These are phyloP conservation scores for Aethina tumida DNA, from an alignment of 1,140 invertebrate species.

Conservation along the genomic window DNA sequence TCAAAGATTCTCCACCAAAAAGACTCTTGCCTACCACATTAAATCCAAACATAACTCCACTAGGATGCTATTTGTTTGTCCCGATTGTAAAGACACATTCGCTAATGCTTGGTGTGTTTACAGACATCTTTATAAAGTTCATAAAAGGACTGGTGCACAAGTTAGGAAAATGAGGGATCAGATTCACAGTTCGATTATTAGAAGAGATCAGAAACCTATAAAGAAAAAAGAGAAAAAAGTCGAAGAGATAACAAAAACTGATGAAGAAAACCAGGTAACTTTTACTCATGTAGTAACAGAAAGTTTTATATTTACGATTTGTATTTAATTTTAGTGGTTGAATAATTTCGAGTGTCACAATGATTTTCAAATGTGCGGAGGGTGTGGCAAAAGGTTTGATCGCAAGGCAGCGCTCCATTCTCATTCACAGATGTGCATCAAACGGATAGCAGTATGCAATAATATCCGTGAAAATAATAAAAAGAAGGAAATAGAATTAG, in stretches of 20 bases:
- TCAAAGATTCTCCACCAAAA: conserved; percentile 54
- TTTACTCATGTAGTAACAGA: not conserved
- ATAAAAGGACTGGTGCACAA: conserved; percentile 51
- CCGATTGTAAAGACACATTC: conserved; percentile 56
- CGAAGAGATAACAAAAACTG: conserved; percentile 37
- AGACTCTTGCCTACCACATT: conserved; percentile 57
- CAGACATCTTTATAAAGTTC: conserved; percentile 60
- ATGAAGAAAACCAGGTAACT: conserved; percentile 40
- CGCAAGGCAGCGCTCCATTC: conserved; percentile 52
- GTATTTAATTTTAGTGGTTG: conserved; percentile 45
- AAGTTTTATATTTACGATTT: conserved; percentile 3
- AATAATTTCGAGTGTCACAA: conserved; percentile 46
- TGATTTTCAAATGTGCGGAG: conserved; percentile 49
- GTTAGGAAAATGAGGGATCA: conserved; percentile 46
- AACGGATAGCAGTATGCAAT: conserved; percentile 32
- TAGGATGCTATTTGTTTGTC: conserved; percentile 54
- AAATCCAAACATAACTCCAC: conserved; percentile 57
- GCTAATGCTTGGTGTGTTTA: conserved; percentile 59
- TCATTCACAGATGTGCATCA: conserved; percentile 44
- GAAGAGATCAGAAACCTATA: conserved; percentile 40
- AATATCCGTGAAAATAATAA: conserved; percentile 22
- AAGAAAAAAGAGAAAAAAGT: conserved; percentile 26
- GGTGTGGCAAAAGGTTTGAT: conserved; percentile 57
- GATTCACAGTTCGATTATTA: conserved; percentile 48
- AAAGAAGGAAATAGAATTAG: conserved; percentile 18